These are phyloP conservation scores for Mus spretus DNA, from an alignment of 2,797 vertebrate genomes.

Conservation along the genomic window DNA sequence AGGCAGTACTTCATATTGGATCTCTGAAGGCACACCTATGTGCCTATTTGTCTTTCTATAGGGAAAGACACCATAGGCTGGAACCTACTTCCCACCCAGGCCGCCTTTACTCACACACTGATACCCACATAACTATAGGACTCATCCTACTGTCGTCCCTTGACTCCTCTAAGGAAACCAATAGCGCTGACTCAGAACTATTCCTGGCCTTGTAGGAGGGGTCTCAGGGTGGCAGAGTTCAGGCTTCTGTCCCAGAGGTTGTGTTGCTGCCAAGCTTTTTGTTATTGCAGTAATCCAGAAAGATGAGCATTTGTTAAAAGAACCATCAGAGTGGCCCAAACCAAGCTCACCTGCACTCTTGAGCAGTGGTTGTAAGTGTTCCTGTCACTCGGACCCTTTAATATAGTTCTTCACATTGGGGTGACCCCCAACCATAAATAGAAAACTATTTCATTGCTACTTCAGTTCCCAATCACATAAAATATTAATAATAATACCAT, in stretches of 20 bases:
- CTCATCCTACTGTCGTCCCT: not conserved
- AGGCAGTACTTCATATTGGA: not conserved
- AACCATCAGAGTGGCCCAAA: not conserved
- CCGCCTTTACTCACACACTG: not conserved
- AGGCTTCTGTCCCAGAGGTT: not conserved
- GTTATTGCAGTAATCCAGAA: constrained; percentile 24
- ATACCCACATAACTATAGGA: accelerated
- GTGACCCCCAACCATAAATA: not conserved
- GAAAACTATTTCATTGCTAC: not conserved
- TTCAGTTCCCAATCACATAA: not conserved
- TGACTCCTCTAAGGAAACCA: not conserved
- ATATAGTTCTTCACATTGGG: not conserved
- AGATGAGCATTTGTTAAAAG: constrained; percentile 6
- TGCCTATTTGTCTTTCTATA: not conserved
- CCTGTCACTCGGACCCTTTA: not conserved
- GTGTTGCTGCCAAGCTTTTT: not conserved
- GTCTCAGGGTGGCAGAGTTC: not conserved
- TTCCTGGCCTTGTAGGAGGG: not conserved
- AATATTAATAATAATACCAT: not conserved
- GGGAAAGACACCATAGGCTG: not conserved
- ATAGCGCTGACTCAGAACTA: accelerated
- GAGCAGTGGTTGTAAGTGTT: not conserved
- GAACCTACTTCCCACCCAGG: not conserved
- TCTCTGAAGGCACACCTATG: not conserved
- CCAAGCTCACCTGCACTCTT: not conserved